A percentile compares a stretch with the other conserved stretches of the same genome.
Conservation (phyloP, 2,113 vertebrate species). For the Rattus norvegicus region DNA sequence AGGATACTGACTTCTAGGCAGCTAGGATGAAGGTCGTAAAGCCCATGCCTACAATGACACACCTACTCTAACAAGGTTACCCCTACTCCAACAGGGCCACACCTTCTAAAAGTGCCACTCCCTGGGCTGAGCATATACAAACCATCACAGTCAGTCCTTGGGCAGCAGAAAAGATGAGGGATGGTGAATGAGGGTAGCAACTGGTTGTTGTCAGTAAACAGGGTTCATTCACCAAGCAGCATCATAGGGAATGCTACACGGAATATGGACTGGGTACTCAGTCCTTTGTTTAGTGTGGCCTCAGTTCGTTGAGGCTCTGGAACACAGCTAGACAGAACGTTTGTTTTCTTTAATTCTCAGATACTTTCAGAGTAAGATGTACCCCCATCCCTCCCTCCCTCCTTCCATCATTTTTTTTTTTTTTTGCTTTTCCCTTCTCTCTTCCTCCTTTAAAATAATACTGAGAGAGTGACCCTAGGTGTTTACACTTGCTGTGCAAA, state of each 20-base stretch:
- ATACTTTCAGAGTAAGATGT: background rate
- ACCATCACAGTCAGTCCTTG: background rate
- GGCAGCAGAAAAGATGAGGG: background rate
- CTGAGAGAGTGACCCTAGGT: background rate
- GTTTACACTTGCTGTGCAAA: background rate
- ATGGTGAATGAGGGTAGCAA: background rate
- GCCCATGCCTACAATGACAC: no score
- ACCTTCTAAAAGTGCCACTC: no score
- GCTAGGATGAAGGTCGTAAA: no score
- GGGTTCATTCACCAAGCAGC: background rate
- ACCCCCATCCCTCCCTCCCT: accelerated
- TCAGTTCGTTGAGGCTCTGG: background rate
- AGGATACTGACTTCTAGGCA: no score
- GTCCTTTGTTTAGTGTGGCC: background rate
- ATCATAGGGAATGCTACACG: background rate
- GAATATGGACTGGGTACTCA: background rate
- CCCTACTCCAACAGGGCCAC: no score
- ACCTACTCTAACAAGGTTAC: no score
- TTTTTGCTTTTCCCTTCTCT: no score
- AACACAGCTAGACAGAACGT: background rate
- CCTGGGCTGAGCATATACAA: no score
- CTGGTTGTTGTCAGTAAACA: background rate
- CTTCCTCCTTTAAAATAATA: background rate
- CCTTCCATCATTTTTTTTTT: no score
- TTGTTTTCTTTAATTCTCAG: background rate